A percentile compares a stretch with the other conserved stretches of the same genome.
Evolutionary conservation across 2,113 vertebrate species (phyloP).

Genomic region (Cercopithecus mona): DNA sequence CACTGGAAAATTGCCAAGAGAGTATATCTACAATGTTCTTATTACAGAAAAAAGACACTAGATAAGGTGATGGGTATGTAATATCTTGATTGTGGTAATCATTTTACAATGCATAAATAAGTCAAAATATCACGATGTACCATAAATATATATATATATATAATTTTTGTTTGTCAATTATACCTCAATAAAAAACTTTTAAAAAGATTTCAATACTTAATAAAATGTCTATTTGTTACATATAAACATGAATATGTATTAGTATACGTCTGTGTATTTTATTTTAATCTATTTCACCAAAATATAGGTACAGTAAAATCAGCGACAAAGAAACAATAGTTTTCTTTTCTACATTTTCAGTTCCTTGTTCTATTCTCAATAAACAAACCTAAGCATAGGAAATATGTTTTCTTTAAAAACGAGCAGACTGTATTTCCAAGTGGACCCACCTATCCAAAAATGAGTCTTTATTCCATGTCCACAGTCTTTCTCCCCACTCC

Average conservation of each 20-base stretch:
- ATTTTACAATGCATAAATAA: background rate
- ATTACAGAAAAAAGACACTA: background rate
- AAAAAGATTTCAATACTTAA: background rate
- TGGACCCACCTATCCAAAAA: background rate
- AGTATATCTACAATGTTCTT: background rate
- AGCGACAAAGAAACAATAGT: background rate
- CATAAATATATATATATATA: background rate
- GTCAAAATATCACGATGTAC: background rate
- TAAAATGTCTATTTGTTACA: background rate
- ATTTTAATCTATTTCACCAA: background rate
- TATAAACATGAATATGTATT: background rate
- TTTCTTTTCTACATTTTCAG: background rate
- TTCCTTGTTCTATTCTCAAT: background rate
- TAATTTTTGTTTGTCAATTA: background rate
- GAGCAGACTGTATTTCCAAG: background rate
- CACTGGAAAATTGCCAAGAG: background rate
- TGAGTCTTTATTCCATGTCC: background rate
- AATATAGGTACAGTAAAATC: background rate
- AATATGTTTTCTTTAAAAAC: background rate
- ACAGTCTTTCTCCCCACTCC: background rate
- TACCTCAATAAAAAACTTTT: background rate
- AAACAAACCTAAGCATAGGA: background rate
- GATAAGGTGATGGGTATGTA: background rate
- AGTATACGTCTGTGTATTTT: background rate
- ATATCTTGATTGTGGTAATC: background rate